phyloP scores from a whole-genome alignment of 2,113 vertebrate species.

The Argyrosomus japonicus region DNA sequence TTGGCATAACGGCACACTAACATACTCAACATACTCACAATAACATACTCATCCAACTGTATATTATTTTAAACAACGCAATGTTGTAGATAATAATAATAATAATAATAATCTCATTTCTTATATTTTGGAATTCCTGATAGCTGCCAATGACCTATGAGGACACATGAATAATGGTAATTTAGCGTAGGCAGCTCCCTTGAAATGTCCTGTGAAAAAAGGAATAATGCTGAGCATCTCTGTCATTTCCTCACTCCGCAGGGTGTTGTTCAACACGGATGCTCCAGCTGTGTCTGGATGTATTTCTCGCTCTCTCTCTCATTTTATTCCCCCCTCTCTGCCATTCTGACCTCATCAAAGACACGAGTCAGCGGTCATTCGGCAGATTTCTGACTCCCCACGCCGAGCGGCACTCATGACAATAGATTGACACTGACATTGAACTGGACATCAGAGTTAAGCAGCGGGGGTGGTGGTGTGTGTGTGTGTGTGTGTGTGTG shows the following conservation, averaged over 20 bases:
- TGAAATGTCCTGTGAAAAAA: background rate
- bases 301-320: slow-evolving; percentile 2
- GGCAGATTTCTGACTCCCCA: slow-evolving; percentile 17
- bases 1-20: background rate
- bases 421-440: slow-evolving; percentile 34
- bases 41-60: background rate
- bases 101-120: too few species aligned
- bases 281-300: slow-evolving; percentile 56
- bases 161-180: slow-evolving; percentile 25
- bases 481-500: background rate
- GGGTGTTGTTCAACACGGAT: slow-evolving; percentile 43
- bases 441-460: slow-evolving; percentile 26
- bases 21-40: too few species aligned
- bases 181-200: background rate
- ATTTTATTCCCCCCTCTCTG: background rate
- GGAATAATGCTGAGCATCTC: slow-evolving; percentile 8
- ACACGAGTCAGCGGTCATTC: slow-evolving; percentile 35
- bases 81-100: too few species aligned
- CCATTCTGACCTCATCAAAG: slow-evolving; percentile 52
- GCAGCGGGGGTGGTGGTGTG: background rate
- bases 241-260: slow-evolving; percentile 30
- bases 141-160: background rate
- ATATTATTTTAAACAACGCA: background rate
- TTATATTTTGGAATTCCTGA: background rate
- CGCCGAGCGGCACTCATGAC: slow-evolving; percentile 17